Evolutionary conservation across 2,888 invertebrate species (phyloP), one percentile per base, ranked within the genome.

Genomic region (Cephalotes varians): DNA sequence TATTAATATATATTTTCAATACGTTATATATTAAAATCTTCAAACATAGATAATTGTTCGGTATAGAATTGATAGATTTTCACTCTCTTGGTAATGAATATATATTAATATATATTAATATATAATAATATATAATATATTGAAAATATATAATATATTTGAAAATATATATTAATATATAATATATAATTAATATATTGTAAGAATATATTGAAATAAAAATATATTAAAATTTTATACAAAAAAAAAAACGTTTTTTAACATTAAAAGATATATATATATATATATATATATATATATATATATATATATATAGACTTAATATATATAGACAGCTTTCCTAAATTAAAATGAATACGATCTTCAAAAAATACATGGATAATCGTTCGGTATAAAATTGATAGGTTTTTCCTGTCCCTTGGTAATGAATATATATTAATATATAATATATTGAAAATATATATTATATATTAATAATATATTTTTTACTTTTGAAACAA

Each of bases 341-440:
- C 9, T 64, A 34, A 74, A 49, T 12, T n/a, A 73, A 72, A 72
- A 31, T 49, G 25, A 62, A 74, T 40, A 51, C n/a, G 10, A 31
- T 1, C 2, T 44, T 12, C 9, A 10, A 31, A 60, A 12, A 15
- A 60, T 15, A 21, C 12, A 34, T 31, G 1, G 9, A 40, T 9
- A 15, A 2, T 37, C 44, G 15, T n/a, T 54, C 40, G 51, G 18
- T 6, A 25, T 5, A 47, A 54, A 31, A 67, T n/a, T 31, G 49
- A 74, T 74, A 25, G 34, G 37, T 18, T 67, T 54, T 77, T 40
- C 40, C 31, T 44, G 69, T 77, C 67, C 44, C 40, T 31, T 9
- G 31, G 12, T 67, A 67, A 67, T 62, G 56, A 67, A 65, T 65
- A 64, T n/a, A n/a, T n/a, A n/a, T n/a, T n/a, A n/a, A n/a, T n/a